These are phyloP conservation scores for Falco peregrinus DNA, from an alignment of 2,797 vertebrate genomes.

Conservation along the genomic window DNA sequence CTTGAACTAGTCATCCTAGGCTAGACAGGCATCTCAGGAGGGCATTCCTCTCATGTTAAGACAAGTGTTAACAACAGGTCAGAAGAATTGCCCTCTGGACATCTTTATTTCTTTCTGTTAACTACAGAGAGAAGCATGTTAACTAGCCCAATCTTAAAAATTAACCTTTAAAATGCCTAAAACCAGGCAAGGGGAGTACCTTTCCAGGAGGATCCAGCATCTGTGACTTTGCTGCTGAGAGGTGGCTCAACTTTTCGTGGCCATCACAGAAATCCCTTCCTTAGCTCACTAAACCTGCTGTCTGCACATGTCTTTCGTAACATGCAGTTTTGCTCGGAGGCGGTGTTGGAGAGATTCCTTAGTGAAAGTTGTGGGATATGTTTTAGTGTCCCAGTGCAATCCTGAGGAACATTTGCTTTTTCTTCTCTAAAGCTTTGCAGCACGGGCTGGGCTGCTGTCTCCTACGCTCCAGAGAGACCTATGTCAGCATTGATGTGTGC, in stretches of 20 bases:
- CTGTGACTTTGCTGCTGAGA: neutral
- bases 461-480: neutral
- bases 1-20: neutral
- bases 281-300: neutral
- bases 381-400: neutral
- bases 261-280: neutral
- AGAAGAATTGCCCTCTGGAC: neutral
- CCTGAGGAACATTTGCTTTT: neutral
- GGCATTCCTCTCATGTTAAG: neutral
- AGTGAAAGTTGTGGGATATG: neutral
- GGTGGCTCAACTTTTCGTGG: accelerated
- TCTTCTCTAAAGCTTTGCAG: neutral
- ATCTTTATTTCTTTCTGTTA: neutral
- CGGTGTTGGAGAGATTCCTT: neutral
- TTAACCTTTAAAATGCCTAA: neutral
- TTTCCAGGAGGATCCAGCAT: neutral
- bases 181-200: neutral
- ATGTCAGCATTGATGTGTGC: neutral
- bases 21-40: neutral
- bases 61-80: neutral
- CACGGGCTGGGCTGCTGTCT: neutral
- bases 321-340: accelerated
- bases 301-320: neutral
- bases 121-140: neutral
- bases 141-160: neutral